Evolutionary conservation across 2,113 vertebrate genomes (phyloP), one percentile per base, ranked within the genome.

Genomic region (Microcebus ravelobensis): DNA sequence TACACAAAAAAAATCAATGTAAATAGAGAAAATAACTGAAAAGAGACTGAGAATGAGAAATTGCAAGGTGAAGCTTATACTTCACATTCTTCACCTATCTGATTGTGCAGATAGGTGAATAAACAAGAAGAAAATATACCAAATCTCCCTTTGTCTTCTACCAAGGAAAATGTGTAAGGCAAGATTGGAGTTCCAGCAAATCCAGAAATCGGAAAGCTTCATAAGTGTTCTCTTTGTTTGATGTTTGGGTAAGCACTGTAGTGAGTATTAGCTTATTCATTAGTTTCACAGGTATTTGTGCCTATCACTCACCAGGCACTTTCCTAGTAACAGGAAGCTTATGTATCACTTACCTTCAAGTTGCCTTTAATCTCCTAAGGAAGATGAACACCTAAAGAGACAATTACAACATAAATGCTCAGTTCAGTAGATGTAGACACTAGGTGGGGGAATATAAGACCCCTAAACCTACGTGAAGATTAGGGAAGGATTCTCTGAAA

Each of bases 81-180:
- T 81, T 42, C 42, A 42, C 42, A 42, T 42, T 42, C 42, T 6
- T 42, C 42, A 42, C 42, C 42, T 42, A 42, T 42, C 12, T 23
- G 15, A 27, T 0, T 67, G 6, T n/a, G 65, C 34, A 55, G 61
- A 67, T 0, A 50, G 9, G 7, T 45, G 4, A 48, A 68, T 20
- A 79, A 42, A 52, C 13, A 84, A 89, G n/a, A 77, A 65, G 14
- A 45, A 31, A 45, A 31, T 31, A 71, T 50, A 73, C 7, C 34
- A 42, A 52, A 45, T 27, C 34, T 91, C 25, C 31, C 45, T 50
- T 29, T 45, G 15, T 74, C 10, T 77, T 82, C 57, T 23, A 12
- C 36, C 0, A 17, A 81, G 34, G 27, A 91, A 65, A 65, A 11
- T 17, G 6, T 45, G 23, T 34, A 63, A 36, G 20, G 39, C 42